Evolutionary conservation across 1,140 invertebrate genomes (phyloP), one percentile per base, ranked within the genome.

Genomic region (Gonatopus flavifemur): DNA sequence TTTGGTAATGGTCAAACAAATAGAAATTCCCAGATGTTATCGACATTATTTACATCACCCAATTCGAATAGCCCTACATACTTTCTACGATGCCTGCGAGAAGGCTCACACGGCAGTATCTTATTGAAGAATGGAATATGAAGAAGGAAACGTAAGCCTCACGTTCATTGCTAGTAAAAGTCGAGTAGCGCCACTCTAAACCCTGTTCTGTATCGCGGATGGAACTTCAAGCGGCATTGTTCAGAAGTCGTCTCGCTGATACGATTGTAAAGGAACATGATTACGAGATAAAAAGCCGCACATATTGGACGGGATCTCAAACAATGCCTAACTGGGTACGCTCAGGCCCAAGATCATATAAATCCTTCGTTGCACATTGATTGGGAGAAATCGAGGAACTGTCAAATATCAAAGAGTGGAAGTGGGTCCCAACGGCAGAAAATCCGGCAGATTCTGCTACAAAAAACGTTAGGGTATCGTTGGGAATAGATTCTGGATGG

Each of bases 81-180:
- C 64, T 0, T 74, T 73, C 45, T 55, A 50, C 25, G 72, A 71
- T 13, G 67, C 69, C 2, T 48, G 45, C 22, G 2, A 31, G 6
- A 42, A 16, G 10, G 51, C 44, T 1, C 43, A 33, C 24, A 33
- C 51, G 0, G 44, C 44, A 3, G 38, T 16, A 2, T 38, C 33
- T 3, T 53, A 53, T 38, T 16, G 47, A 13, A 28, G 51, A 3
- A 30, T 12, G 13, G 3, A 10, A 7, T 7, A 0, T 1, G 3
- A 10, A 0, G 15, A n/a, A 9, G 33, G 12, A 1, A 22, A 1
- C 2, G 12, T 22, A 1, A 16, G 19, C 2, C 4, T 38, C 3
- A 30, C 45, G 0, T 12, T 48, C 1, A 15, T 33, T 53, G 6
- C 42, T 30, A 15, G 22, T 33, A n/a, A 48, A 48, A 13, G 20